Percentiles rank a stretch among this genome's conserved stretches.
phyloP scores from a whole-genome alignment of 2,888 invertebrate genomes.

The Chloroclysta siterata region DNA sequence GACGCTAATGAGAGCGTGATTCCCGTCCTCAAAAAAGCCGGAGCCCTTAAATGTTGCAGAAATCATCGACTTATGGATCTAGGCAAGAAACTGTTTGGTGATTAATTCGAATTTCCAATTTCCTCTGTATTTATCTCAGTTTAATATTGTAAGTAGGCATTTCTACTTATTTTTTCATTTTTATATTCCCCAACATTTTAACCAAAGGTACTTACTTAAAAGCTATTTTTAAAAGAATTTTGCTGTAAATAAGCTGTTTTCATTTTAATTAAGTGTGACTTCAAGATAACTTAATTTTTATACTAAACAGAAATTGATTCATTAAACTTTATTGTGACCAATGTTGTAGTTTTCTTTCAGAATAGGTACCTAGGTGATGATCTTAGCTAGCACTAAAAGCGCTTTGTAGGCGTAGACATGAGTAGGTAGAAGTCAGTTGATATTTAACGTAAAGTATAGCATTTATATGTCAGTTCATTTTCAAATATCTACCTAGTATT shows the following conservation, averaged over 20 bases:
- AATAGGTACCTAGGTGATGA: slow-evolving; percentile 5
- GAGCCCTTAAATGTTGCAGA: slow-evolving; percentile 92
- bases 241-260: slow-evolving; percentile 51
- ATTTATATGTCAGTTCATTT: too few species aligned
- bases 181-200: slow-evolving; percentile 48
- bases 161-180: slow-evolving; percentile 47
- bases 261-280: slow-evolving; percentile 41
- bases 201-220: slow-evolving; percentile 50
- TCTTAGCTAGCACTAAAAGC: slow-evolving; percentile 10
- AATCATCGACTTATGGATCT: slow-evolving; percentile 95
- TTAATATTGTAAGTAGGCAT: slow-evolving; percentile 47
- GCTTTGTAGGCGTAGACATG: slow-evolving; percentile 12
- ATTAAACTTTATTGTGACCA: slow-evolving; percentile 54
- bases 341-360: slow-evolving; percentile 46
- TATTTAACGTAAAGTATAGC: too few species aligned
- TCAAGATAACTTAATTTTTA: slow-evolving; percentile 34
- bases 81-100: slow-evolving; percentile 94
- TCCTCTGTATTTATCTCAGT: slow-evolving; percentile 28
- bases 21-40: slow-evolving; percentile 91
- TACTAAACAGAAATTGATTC: slow-evolving; percentile 40
- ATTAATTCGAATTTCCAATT: slow-evolving; percentile 77
- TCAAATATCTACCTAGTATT: too few species aligned
- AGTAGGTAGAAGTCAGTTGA: too few species aligned
- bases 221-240: slow-evolving; percentile 24
- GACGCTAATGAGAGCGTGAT: slow-evolving; percentile 91